Base-by-base conservation (phyloP, 2,797 vertebrate genomes). In the Arrhamphus sclerolepis region DNA sequence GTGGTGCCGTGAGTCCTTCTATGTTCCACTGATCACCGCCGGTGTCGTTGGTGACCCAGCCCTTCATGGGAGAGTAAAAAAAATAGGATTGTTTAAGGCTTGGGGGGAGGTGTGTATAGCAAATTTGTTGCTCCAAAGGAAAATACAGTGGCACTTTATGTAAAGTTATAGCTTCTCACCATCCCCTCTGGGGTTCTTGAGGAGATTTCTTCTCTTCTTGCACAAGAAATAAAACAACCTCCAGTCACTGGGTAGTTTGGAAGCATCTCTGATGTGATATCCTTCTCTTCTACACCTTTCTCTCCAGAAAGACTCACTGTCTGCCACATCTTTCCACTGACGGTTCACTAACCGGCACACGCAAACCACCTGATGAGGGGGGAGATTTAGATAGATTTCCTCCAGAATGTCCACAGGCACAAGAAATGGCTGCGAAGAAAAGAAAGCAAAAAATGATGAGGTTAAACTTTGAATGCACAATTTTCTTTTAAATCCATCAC, bases 101-200 rank as follows among this genome's bases (percentile, higher is more conserved):
- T n/a, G n/a, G 10, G 51, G 13, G 65, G 1, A 38, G 14, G 13
- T 8, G 1, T 18, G 8, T 7, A 17, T 6, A 41, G 10, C 5
- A 14, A 0, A 31, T 48, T 34, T 57, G 6, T 48, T 31, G 1
- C 21, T 53, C 18, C 20, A 7, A 22, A 54, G 62, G 8, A 31
- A 31, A 41, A 28, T 7, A 22, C 13, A 11, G 31, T 10, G 2
- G 31, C 19, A 4, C 42, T 20, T 44, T 10, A 11, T 16, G 6
- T 13, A 21, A 29, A 20, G 16, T 20, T 26, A 8, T 9, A 8
- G 24, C 18, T 43, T 56, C 88, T 66, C 80, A 98, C 96, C 81
- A 90, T 95, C 91, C 0, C 89, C 96, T 7, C 75, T 89, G 0
- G 95, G 87, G 59, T 98, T 98, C 81, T 91, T 94, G 62, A 99